Evolutionary conservation across 2,113 vertebrate species (phyloP).

Genomic region (Megaceryle torquata): DNA sequence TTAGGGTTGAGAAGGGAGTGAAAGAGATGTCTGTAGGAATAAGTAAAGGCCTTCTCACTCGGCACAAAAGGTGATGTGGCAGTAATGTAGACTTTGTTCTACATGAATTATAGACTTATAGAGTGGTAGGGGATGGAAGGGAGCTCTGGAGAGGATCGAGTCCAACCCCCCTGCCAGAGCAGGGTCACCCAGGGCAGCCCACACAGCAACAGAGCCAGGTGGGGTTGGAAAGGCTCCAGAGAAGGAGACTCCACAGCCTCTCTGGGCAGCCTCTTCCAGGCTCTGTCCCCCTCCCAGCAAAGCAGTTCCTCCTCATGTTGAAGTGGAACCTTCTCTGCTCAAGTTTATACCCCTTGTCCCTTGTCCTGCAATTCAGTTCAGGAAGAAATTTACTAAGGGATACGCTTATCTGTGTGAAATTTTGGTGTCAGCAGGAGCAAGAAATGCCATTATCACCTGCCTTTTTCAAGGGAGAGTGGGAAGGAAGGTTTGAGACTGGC

Average conservation of each 20-base stretch:
- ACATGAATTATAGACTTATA: background rate
- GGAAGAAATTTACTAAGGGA: background rate
- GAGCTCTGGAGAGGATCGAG: too few relatives aligned
- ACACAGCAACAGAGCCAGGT: too few relatives aligned
- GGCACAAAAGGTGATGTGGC: background rate
- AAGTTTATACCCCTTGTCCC: too few relatives aligned
- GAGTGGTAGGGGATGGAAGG: too few relatives aligned
- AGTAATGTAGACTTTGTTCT: background rate
- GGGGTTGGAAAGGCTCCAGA: too few relatives aligned
- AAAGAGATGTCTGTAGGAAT: background rate
- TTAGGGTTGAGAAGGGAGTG: background rate
- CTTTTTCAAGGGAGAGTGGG: background rate
- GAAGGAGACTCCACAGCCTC: too few relatives aligned
- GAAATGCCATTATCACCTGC: background rate
- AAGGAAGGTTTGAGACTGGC: background rate
- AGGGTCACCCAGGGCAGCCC: too few relatives aligned
- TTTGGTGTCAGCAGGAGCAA: background rate
- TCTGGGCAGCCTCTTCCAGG: too few relatives aligned
- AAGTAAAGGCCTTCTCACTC: background rate
- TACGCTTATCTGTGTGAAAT: background rate
- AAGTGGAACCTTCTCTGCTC: too few relatives aligned
- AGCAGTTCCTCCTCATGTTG: too few relatives aligned
- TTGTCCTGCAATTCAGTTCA: background rate
- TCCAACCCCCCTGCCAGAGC: too few relatives aligned
- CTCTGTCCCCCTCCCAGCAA: too few relatives aligned